Evolutionary conservation across 1,140 invertebrate species (phyloP).

Genomic region (Aphidius ervi): DNA sequence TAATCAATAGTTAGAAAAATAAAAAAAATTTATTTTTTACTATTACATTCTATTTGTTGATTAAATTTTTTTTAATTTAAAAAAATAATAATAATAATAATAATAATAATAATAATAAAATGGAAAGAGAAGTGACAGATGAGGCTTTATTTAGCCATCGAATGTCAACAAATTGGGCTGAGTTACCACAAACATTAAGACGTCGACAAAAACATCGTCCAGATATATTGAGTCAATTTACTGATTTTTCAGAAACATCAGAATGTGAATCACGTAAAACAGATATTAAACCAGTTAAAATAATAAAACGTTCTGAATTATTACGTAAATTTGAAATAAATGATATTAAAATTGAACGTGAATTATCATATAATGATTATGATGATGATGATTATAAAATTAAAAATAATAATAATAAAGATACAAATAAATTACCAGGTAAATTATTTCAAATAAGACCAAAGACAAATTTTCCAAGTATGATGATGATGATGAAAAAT

Average conservation of each 20-base stretch:
- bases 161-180: conserved; percentile 47
- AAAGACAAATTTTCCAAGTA: conserved; percentile 24
- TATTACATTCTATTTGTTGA: background rate
- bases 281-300: conserved; percentile 28
- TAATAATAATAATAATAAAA: conserved; percentile 25
- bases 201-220: conserved; percentile 47
- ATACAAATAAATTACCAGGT: conserved; percentile 22
- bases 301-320: conserved; percentile 44
- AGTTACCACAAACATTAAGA: conserved; percentile 48
- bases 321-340: conserved; percentile 36
- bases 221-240: conserved; percentile 49
- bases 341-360: conserved; percentile 19
- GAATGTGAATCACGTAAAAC: conserved; percentile 39
- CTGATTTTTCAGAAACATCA: conserved; percentile 42
- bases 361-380: no score
- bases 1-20: background rate
- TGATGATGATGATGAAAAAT: conserved; percentile 19
- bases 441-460: conserved; percentile 29
- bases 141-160: conserved; percentile 46
- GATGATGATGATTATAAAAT: background rate
- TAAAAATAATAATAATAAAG: conserved; percentile 22
- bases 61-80: background rate
- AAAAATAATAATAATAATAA: conserved; percentile 9
- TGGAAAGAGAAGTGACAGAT: conserved; percentile 50
- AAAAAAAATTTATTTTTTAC: background rate